Evolutionary conservation across 2,113 vertebrate species (phyloP), one percentile per base, ranked within the genome.

Genomic region (Atherinomorus stipes): DNA sequence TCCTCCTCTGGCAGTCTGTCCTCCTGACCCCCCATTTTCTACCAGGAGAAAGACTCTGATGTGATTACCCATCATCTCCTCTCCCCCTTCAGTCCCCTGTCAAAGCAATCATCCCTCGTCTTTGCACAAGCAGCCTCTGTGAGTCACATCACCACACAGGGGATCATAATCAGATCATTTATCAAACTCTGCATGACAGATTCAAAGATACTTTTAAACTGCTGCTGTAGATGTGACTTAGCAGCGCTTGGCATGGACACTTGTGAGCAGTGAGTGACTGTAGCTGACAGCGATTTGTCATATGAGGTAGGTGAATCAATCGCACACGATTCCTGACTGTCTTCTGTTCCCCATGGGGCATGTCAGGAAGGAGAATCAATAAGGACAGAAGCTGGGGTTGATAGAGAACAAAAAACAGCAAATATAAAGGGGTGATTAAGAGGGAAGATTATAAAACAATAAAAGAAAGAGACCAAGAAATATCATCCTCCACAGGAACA

Each of bases 241-340:
- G 69, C 31, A 34, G 4, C 9, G 31, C 31, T 34, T 9, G 31
- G 8, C 31, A 34, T 75, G 81, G 71, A 85, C 59, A 50, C 38
- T 59, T 21, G 3, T 54, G 50, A 66, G 73, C 65, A 13, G 38
- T 19, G 45, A 67, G 75, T 25, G 3, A 15, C 64, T 28, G 44
- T 13, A 26, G 31, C 58, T 28, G 44, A 75, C 74, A 74, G 50
- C 62, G 57, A 63, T 31, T 62, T 71, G 70, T 76, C 67, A 74
- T 74, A 38, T 77, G 65, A 85, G 75, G 83, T 67, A 63, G 58
- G 25, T 22, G 21, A 75, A 64, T 75, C 74, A 67, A 74, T 84
- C 78, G 67, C 56, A 44, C 26, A 19, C 50, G 44, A 11, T 22
- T 80, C 51, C 22, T 8, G n/a, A 63, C 65, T 19, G 62, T 67